phyloP scores from a whole-genome alignment of 2,113 vertebrate genomes.

The Oreochromis aureus region DNA sequence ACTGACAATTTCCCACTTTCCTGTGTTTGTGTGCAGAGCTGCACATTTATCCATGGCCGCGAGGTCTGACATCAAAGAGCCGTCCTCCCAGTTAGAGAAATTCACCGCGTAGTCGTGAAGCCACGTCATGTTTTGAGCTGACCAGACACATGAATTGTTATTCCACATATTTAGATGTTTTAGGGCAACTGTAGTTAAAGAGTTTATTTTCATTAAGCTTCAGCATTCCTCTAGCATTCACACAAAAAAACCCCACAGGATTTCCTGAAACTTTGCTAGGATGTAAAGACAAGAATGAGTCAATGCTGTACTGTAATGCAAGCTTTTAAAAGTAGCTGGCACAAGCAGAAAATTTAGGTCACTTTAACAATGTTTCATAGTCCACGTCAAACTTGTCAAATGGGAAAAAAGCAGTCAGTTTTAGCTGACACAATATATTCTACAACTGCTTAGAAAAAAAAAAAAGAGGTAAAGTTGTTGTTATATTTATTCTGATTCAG shows the following conservation, averaged over 20 bases:
- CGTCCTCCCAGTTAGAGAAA: slow-evolving; percentile 78
- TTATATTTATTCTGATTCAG: background rate
- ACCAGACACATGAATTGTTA: slow-evolving; percentile 3
- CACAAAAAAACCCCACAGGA: background rate
- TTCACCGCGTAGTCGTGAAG: slow-evolving; percentile 61
- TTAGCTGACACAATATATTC: background rate
- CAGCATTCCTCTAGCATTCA: background rate
- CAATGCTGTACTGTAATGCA: background rate
- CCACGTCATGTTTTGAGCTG: slow-evolving; percentile 81
- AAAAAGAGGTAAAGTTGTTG: background rate
- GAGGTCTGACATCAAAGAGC: slow-evolving; percentile 21
- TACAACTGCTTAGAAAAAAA: background rate
- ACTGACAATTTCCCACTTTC: slow-evolving; percentile 78
- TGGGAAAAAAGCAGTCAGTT: background rate
- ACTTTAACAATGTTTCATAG: background rate
- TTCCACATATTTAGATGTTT: background rate
- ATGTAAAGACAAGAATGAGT: background rate
- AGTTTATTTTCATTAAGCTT: background rate
- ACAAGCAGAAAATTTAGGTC: background rate
- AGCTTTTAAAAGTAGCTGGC: background rate
- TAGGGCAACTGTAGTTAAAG: background rate
- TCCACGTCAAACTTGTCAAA: background rate
- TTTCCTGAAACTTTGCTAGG: slow-evolving; percentile 8
- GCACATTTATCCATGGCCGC: slow-evolving; percentile 72
- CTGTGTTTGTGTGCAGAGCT: slow-evolving; percentile 71